Evolutionary conservation across 2,113 vertebrate species (phyloP).

Genomic region (Haemorhous mexicanus): DNA sequence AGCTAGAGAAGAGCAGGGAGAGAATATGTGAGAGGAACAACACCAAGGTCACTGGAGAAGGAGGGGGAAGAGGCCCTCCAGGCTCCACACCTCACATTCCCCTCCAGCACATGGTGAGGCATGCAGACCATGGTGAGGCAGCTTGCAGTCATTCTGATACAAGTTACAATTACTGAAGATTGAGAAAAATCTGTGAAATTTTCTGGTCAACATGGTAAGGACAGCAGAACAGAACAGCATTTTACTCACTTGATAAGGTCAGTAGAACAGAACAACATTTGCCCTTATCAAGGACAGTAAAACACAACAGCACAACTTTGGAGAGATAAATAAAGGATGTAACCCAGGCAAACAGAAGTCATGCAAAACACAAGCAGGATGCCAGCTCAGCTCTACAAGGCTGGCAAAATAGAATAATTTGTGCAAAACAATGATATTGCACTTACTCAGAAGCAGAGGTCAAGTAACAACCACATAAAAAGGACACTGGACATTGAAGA

Average conservation of each 20-base stretch:
- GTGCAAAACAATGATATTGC: neutral
- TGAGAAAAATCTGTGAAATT: neutral
- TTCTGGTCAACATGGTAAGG: neutral
- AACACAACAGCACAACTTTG: neutral
- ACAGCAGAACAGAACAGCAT: neutral
- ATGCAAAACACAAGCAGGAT: neutral
- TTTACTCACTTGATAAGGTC: neutral
- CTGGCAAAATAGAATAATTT: neutral
- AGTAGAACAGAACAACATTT: neutral
- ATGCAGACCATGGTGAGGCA: neutral
- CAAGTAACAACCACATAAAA: neutral
- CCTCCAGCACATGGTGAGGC: neutral
- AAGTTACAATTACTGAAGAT: neutral
- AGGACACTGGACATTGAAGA: neutral
- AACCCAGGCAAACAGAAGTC: neutral
- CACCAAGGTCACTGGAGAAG: neutral
- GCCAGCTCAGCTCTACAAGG: neutral
- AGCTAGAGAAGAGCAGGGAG: neutral
- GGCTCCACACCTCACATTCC: neutral
- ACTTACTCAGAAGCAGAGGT: neutral
- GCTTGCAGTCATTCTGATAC: neutral
- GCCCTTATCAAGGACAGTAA: neutral
- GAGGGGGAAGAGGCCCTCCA: accelerated
- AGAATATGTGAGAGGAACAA: neutral
- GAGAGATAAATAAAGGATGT: neutral